Evolutionary conservation across 92 coral and sea anemone genomes (phyloP).

Genomic region (Heteractis magnifica): DNA sequence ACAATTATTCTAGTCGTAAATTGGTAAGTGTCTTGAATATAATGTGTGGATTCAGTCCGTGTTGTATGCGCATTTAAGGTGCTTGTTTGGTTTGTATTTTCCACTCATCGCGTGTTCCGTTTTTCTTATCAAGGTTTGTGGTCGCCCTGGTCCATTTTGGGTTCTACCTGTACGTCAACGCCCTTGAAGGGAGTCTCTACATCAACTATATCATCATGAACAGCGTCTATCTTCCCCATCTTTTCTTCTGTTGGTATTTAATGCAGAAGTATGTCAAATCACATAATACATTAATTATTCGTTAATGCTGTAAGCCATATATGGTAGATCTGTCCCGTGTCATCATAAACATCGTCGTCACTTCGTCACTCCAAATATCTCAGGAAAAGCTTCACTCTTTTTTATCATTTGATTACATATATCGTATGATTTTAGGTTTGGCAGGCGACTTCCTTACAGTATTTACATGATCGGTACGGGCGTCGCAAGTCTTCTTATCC

Average conservation of each 20-base stretch:
- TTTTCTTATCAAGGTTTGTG: slow-evolving; percentile 41
- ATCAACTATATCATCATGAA: slow-evolving; percentile 52
- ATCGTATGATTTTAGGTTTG: slow-evolving; percentile 16
- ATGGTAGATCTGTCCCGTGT: not conserved
- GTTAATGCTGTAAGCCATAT: no score
- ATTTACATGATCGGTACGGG: slow-evolving; percentile 35
- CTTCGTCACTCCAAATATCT: no score
- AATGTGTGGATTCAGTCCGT: not conserved
- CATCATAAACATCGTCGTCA: not conserved
- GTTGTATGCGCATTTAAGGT: not conserved
- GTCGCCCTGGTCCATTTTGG: slow-evolving; percentile 65
- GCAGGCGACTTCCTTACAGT: slow-evolving; percentile 39
- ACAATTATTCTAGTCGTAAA: slow-evolving; percentile 36
- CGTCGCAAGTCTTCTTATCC: slow-evolving; percentile 31
- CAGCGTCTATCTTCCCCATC: slow-evolving; percentile 31
- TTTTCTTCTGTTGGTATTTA: slow-evolving; percentile 51
- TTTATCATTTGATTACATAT: not conserved
- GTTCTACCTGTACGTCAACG: slow-evolving; percentile 46
- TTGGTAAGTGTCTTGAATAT: slow-evolving; percentile 28
- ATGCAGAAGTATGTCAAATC: slow-evolving; percentile 39
- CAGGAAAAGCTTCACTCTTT: not conserved
- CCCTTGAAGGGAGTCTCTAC: slow-evolving; percentile 53
- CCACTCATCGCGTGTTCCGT: not conserved
- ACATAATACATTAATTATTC: no score
- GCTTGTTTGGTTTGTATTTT: not conserved